Evolutionary conservation across 2,113 vertebrate species (phyloP).

Genomic region (Notothenia coriiceps): DNA sequence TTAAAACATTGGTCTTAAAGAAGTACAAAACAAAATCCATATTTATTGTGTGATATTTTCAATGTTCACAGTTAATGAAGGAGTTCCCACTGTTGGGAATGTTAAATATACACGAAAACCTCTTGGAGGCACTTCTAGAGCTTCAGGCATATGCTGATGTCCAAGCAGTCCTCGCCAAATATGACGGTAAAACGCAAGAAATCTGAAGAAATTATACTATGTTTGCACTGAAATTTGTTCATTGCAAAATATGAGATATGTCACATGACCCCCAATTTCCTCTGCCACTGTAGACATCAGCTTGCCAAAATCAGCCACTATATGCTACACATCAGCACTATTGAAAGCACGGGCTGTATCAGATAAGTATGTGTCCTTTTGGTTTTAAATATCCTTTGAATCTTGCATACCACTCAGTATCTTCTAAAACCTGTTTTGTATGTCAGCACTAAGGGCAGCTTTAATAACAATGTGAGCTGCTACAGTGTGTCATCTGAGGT

Average conservation of each 20-base stretch:
- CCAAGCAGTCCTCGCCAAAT: conserved; percentile 98
- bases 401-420: not conserved
- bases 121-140: conserved; percentile 96
- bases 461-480: not conserved
- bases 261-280: not conserved
- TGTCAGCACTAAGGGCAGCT: not conserved
- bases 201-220: not conserved
- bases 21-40: not conserved
- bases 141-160: conserved; percentile 98
- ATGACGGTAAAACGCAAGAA: conserved; percentile 88
- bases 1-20: not conserved
- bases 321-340: conserved; percentile 99
- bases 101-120: conserved; percentile 99
- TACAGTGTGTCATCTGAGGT: not conserved
- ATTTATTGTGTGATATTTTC: not conserved
- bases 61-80: conserved; percentile 93
- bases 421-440: not conserved
- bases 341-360: conserved; percentile 98
- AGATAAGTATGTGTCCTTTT: conserved; percentile 90
- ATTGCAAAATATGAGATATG: not conserved
- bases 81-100: conserved; percentile 98
- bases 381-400: not conserved
- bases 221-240: not conserved
- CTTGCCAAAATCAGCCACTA: conserved; percentile 98
- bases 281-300: conserved; percentile 90